Evolutionary conservation across 2,113 vertebrate genomes (phyloP).

Genomic region (Dromaius novaehollandiae): DNA sequence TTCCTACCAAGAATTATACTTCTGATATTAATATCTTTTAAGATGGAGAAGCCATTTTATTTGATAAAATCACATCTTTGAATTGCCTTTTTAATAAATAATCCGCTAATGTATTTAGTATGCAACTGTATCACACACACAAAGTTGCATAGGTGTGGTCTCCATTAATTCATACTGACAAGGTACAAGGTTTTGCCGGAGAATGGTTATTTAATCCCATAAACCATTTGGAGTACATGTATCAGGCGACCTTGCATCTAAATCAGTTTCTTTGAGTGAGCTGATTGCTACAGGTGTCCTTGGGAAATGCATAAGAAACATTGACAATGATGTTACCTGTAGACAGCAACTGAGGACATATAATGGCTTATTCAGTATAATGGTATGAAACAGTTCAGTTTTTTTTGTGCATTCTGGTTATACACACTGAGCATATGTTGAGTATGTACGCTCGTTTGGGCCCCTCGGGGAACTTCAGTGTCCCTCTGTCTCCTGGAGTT

Average conservation of each 20-base stretch:
- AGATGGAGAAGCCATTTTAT: not conserved
- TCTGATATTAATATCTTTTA: not conserved
- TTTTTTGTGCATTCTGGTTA: not conserved
- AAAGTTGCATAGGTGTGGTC: not conserved
- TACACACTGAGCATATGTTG: not conserved
- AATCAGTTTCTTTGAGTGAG: not conserved
- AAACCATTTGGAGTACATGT: not conserved
- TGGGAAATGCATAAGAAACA: not conserved
- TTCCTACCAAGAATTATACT: not conserved
- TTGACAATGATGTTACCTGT: not conserved
- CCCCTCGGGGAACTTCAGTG: not conserved
- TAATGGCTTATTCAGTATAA: not conserved
- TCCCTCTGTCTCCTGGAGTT: not conserved
- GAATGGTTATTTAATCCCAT: not conserved
- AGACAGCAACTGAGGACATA: not conserved
- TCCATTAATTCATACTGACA: not conserved
- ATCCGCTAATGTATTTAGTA: not conserved
- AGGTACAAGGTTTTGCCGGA: not conserved
- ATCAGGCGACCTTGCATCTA: not conserved
- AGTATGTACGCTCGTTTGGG: not conserved
- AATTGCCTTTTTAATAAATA: not conserved
- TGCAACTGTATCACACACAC: not conserved
- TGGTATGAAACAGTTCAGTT: not conserved
- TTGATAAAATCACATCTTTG: not conserved
- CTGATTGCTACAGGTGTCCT: not conserved